Base-by-base conservation (phyloP, 2,113 vertebrate species). In the Plecturocebus donacophilus region DNA sequence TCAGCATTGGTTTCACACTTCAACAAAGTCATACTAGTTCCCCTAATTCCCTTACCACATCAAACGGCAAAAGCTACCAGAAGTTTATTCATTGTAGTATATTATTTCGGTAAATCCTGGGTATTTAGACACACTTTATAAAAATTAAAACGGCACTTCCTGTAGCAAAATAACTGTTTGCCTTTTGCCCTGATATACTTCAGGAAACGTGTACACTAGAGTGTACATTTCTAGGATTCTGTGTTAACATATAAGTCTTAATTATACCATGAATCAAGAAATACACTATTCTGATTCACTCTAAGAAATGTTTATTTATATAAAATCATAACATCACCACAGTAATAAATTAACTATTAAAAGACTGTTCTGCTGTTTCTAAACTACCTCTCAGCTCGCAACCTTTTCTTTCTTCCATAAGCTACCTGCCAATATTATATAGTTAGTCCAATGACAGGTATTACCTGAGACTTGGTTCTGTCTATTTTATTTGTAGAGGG, bases 381-480 rank as follows among this genome's bases (percentile, higher is more conserved):
- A 97, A 88, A 9, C 21, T 90, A 94, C 94, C 88, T 96, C 96
- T 97, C 94, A 97, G 93, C 93, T 91, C 45, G 49, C 30, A 98
- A 93, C 6, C n/a, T 70, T 92, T 97, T 97, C 97, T 98, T 98
- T 96, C 97, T 89, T 92, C 82, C 94, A 96, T 95, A 97, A 97
- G 97, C 85, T 96, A 86, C 92, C 96, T 98, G 98, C 95, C 97
- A 97, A 90, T 97, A 97, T 93, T 91, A 98, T 0, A 68, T n/a
- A 96, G 80, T 95, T 94, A 98, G 97, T 95, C 96, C 98, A 98
- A 93, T 96, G 97, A 97, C 96, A 98, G 94, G 88, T 96, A 98
- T 98, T 98, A 99, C 98, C 98, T 97, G 98, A 98, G 95, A 96
- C 89, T 98, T 94, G 81, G 70, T 84, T 98, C 96, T 98, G 98